Percentiles rank a stretch among this genome's conserved stretches.
These are phyloP conservation scores for Eristalis pertinax DNA, from an alignment of 2,888 invertebrate genomes.

Conservation along the genomic window DNA sequence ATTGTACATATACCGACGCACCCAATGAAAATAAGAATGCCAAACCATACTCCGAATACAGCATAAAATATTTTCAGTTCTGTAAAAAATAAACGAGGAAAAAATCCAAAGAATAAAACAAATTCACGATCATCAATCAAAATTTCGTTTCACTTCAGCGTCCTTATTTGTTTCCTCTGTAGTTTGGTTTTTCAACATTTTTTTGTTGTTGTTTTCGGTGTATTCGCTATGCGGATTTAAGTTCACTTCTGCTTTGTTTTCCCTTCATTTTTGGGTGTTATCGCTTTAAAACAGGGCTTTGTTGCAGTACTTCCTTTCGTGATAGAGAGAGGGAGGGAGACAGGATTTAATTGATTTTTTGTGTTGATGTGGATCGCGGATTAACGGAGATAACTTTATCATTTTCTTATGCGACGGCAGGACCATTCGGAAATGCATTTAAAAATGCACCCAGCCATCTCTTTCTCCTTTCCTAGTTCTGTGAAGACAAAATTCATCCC, in stretches of 20 bases:
- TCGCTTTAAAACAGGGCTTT: conserved; percentile 59
- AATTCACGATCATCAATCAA: conserved; percentile 75
- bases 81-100: conserved; percentile 20
- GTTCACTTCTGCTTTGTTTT: conserved; percentile 20
- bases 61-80: conserved; percentile 43
- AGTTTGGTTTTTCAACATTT: conserved; percentile 40
- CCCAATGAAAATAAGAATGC: conserved; percentile 22
- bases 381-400: neutral
- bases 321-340: conserved; percentile 14
- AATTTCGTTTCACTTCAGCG: conserved; percentile 72
- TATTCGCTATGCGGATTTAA: conserved; percentile 53
- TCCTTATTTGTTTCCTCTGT: conserved; percentile 64
- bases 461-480: no score
- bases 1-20: conserved; percentile 5
- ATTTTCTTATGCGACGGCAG: neutral
- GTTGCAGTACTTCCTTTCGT: conserved; percentile 37
- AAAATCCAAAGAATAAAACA: conserved; percentile 49
- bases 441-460: no score
- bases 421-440: no score
- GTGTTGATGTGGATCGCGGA: conserved; percentile 32
- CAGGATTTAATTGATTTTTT: conserved; percentile 53
- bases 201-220: neutral
- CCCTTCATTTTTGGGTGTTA: conserved; percentile 49
- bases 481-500: no score
- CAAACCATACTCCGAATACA: conserved; percentile 18